A percentile compares a stretch with the other conserved stretches of the same genome.
These are phyloP conservation scores for Armadillidium nasatum DNA, from an alignment of 1,140 invertebrate species.

Conservation along the genomic window DNA sequence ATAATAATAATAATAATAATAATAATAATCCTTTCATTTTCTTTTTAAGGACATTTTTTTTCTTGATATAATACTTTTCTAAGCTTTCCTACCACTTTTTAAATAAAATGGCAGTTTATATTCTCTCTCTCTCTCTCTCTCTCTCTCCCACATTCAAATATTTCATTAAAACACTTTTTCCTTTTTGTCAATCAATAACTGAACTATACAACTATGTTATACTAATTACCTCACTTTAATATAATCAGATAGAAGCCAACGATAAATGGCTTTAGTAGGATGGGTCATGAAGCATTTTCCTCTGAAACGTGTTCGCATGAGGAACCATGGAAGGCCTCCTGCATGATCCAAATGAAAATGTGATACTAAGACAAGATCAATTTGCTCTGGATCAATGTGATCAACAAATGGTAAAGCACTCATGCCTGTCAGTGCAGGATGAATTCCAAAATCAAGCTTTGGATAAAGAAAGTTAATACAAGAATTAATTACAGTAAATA, in stretches of 20 bases:
- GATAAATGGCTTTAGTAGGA: slow-evolving; percentile 98
- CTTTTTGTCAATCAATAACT: too few species aligned
- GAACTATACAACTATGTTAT: slow-evolving; percentile 8
- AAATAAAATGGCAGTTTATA: too few species aligned
- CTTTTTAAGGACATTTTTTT: too few species aligned
- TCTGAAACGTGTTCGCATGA: slow-evolving; percentile 95
- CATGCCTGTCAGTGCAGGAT: slow-evolving; percentile 94
- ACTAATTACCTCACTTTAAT: slow-evolving; percentile 78
- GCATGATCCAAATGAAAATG: slow-evolving; percentile 99
- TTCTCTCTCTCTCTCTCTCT: too few species aligned
- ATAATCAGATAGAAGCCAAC: slow-evolving; percentile 97
- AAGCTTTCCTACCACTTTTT: too few species aligned
- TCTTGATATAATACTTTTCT: too few species aligned
- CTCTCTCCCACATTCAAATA: too few species aligned
- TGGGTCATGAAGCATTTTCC: slow-evolving; percentile 99
- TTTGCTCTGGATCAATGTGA: slow-evolving; percentile 84
- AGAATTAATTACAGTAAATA: background rate
- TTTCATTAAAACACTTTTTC: too few species aligned
- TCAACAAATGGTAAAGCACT: slow-evolving; percentile 97
- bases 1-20: too few species aligned
- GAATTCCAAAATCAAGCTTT: slow-evolving; percentile 91
- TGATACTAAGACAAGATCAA: slow-evolving; percentile 92
- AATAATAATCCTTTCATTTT: too few species aligned
- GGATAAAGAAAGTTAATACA: background rate
- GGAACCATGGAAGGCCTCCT: slow-evolving; percentile 95